Evolutionary conservation across 2,113 vertebrate species (phyloP), one percentile per base, ranked within the genome.

Genomic region (Lepisosteus oculatus): DNA sequence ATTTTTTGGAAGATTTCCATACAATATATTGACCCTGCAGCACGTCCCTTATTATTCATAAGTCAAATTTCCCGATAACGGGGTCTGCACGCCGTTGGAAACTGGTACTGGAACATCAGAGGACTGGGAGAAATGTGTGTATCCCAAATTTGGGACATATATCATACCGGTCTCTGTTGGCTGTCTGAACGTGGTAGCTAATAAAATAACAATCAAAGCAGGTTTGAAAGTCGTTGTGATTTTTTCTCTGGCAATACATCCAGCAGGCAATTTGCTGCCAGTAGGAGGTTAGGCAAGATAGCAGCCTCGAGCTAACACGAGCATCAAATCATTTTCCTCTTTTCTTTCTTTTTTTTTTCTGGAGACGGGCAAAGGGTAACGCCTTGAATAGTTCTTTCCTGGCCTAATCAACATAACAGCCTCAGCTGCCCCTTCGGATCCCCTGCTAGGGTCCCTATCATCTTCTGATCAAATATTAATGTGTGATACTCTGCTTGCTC

Each of bases 401-500:
- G 89, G 91, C 91, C 93, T 95, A 95, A 97, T 97, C 95, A 95
- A 86, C 92, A 91, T 88, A 94, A 91, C 94, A 95, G 94, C 91
- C 95, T 93, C 96, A 97, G 95, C 95, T 96, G 95, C 95, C 96
- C 95, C 92, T 93, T 94, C 84, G 94, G 93, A 94, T 94, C 93
- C 93, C 94, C 95, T 96, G 94, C 94, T 95, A 97, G 93, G 93
- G 94, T 93, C 94, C 92, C 96, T 95, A 97, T 97, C 96, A 96
- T 97, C 95, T 96, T 97, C 96, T 98, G 96, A 98, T 98, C 97
- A 98, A 99, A 98, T 99, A 98, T 99, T 99, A 98, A 98, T 99
- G 97, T 94, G 93, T 93, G 95, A 97, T 97, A 95, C 95, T 95
- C 94, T 95, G 94, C 95, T 94, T 96, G 95, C 96, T 97, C 95